A percentile compares a stretch with the other conserved stretches of the same genome.
phyloP scores from a whole-genome alignment of 2,888 invertebrate species.

The Periphyllus acericola region DNA sequence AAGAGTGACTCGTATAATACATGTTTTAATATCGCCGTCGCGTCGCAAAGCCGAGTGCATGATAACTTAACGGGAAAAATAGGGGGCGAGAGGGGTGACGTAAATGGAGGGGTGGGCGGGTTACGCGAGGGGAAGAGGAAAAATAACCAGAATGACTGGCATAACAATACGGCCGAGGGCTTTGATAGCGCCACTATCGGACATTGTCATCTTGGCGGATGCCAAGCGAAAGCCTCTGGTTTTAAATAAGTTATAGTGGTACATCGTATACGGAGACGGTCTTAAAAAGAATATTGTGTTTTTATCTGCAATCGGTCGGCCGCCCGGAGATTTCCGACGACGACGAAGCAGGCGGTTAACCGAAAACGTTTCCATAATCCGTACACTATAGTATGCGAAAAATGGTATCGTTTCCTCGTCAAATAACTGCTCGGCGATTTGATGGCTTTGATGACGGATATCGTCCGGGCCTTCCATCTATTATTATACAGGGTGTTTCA shows the following conservation, averaged over 20 bases:
- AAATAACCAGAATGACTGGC: neutral
- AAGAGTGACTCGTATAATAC: neutral
- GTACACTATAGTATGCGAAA: neutral
- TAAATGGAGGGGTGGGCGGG: neutral
- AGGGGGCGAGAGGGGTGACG: neutral
- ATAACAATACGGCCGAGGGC: conserved; percentile 25
- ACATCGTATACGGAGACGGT: neutral
- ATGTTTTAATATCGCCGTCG: neutral
- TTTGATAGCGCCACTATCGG: conserved; percentile 40
- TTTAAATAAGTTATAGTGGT: conserved; percentile 54
- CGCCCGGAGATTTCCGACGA: neutral
- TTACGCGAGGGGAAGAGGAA: neutral
- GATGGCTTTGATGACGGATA: neutral
- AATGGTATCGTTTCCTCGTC: neutral
- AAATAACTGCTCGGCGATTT: neutral
- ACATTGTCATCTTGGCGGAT: conserved; percentile 43
- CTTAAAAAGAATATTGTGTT: conserved; percentile 43
- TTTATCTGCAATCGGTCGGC: conserved; percentile 36
- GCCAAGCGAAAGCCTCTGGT: conserved; percentile 22
- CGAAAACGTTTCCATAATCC: neutral
- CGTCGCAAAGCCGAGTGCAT: neutral
- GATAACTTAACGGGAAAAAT: neutral
- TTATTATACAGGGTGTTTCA: too few species aligned
- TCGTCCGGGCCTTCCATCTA: neutral
- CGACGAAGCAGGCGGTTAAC: neutral